phyloP scores from a whole-genome alignment of 2,888 invertebrate genomes.

The Dichetophora obliterata region DNA sequence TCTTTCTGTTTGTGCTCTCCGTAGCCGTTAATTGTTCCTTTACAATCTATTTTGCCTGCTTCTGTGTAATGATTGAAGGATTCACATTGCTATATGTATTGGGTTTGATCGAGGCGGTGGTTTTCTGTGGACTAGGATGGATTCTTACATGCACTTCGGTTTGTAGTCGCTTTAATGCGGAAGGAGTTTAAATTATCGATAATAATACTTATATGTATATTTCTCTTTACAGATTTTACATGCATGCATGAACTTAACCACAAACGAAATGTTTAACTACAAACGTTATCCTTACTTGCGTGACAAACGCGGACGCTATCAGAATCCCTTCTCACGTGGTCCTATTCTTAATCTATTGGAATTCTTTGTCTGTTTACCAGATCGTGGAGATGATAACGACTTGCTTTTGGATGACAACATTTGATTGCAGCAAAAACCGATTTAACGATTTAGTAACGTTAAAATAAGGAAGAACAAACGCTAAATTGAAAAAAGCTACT shows the following conservation, averaged over 20 bases:
- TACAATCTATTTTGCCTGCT: conserved; percentile 89
- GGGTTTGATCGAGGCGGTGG: conserved; percentile 84
- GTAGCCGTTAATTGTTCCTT: conserved; percentile 90
- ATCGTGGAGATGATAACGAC: conserved; percentile 82
- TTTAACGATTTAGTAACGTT: background rate
- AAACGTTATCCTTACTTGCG: conserved; percentile 91
- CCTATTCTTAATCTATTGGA: conserved; percentile 88
- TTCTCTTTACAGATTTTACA: conserved; percentile 79
- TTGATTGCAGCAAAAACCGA: conserved; percentile 62
- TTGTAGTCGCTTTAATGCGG: conserved; percentile 68
- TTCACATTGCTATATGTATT: conserved; percentile 88
- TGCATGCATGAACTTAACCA: conserved; percentile 93
- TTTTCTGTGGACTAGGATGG: conserved; percentile 89
- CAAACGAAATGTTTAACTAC: conserved; percentile 95
- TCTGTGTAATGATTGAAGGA: conserved; percentile 86
- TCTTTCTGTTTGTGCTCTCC: conserved; percentile 89
- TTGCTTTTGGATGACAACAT: conserved; percentile 77
- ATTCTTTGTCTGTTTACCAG: conserved; percentile 89
- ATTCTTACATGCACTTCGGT: conserved; percentile 90
- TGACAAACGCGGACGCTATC: conserved; percentile 88
- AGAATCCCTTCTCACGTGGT: conserved; percentile 93
- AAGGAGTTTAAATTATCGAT: background rate
- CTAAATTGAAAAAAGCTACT: no score
- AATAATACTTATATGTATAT: conserved; percentile 11
- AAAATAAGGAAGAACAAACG: background rate